Evolutionary conservation across 2,797 vertebrate genomes (phyloP).

Genomic region (Mus minutoides): DNA sequence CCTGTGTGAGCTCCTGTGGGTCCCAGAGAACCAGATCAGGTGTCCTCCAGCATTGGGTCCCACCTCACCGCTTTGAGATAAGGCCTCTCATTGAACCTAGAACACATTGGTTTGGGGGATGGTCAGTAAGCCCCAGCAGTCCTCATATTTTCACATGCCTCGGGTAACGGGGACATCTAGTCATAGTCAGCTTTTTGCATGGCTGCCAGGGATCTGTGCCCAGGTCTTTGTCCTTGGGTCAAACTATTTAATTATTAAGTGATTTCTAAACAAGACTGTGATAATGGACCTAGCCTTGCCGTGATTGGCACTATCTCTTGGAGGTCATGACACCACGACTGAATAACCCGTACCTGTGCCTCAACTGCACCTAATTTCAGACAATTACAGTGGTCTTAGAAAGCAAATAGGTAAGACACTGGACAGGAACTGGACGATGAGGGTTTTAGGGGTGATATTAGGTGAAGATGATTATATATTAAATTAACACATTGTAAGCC

Average conservation of each 20-base stretch:
- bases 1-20: neutral
- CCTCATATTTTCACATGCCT: neutral
- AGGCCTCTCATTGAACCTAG: neutral
- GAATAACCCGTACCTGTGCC: neutral
- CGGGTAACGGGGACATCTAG: neutral
- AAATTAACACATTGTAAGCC: rapidly evolving
- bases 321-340: neutral
- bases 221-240: neutral
- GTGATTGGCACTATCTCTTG: rapidly evolving
- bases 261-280: neutral
- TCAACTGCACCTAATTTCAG: no score
- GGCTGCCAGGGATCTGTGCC: neutral
- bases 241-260: neutral
- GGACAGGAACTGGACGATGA: neutral
- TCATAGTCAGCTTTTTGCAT: neutral
- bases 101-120: neutral
- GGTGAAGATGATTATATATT: neutral
- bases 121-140: neutral
- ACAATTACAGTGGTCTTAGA: neutral
- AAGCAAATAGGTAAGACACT: neutral
- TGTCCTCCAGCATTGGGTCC: neutral
- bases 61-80: neutral
- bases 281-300: neutral
- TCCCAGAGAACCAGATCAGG: neutral
- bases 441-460: neutral